Base-by-base conservation (phyloP, 2,888 invertebrate genomes). In the Noctua comes region DNA sequence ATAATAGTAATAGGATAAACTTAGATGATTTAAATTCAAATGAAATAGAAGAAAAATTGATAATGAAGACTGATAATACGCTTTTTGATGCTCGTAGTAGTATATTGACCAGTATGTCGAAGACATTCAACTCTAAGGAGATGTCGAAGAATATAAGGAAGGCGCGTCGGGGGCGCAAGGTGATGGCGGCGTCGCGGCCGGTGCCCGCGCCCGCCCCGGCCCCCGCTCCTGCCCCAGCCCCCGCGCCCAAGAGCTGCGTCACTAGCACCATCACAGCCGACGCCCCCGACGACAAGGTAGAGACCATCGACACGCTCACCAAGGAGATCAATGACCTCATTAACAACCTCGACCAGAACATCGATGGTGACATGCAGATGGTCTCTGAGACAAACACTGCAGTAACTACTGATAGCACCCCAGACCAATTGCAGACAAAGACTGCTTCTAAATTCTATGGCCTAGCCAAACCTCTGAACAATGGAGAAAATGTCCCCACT, bases 1-100 rank as follows among this genome's bases (percentile, higher is more conserved):
- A 97, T 96, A 97, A 97, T 96, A 95, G 96, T 95, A 96, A 97
- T 96, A 96, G 95, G 91, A 75, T 93, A 90, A 96, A 95, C 92
- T 93, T 96, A 95, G 96, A 95, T 80, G 94, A 94, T 93, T 94
- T 96, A 92, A 95, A 94, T 93, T 90, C 95, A 93, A 92, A 95
- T 87, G 97, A 97, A 90, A 95, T 97, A 91, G 97, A 97, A 91
- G 97, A 97, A 92, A 97, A 97, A 95, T 94, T 97, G 90, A 93
- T 97, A 91, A 94, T 97, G 93, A 97, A 97, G 94, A 97, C 97
- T 97, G 97, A 96, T 92, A 97, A 97, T 95, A 96, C 96, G 91
- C 97, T 96, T 94, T 95, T 95, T 90, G 93, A 95, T 91, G 95
- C 95, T 88, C 96, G 96, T 93, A 96, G 95, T 94, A 95, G 95